Percentiles rank a stretch among this genome's conserved stretches.
Evolutionary conservation across 2,888 invertebrate genomes (phyloP).

Genomic region (Oscheius sp.): DNA sequence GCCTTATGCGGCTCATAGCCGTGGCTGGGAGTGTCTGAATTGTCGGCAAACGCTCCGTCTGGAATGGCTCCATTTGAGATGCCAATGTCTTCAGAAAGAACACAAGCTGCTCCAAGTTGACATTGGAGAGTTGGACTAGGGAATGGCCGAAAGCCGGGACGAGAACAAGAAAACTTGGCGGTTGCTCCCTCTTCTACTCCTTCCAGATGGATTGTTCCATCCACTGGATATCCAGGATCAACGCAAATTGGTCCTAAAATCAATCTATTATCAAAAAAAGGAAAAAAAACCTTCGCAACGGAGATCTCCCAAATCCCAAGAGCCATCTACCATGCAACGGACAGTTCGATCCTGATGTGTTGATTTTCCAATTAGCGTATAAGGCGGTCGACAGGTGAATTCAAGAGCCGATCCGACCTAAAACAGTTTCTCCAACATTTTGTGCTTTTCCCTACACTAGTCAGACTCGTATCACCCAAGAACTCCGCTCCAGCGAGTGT

Average conservation of each 20-base stretch:
- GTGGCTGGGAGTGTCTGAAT: constrained; percentile 78
- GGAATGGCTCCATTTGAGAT: constrained; percentile 90
- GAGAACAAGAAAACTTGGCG: constrained; percentile 86
- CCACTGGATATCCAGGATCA: constrained; percentile 91
- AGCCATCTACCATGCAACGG: constrained; percentile 85
- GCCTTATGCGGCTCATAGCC: constrained; percentile 76
- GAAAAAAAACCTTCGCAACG: constrained; percentile 82
- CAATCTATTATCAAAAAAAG: neutral
- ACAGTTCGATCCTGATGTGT: constrained; percentile 90
- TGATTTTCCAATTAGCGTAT: constrained; percentile 90
- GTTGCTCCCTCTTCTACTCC: constrained; percentile 81
- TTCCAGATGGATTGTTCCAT: constrained; percentile 84
- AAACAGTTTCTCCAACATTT: constrained; percentile 26
- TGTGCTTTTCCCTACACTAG: no score
- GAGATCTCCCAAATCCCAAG: constrained; percentile 96
- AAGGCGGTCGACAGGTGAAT: constrained; percentile 90
- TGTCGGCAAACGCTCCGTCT: constrained; percentile 84
- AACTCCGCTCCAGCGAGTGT: constrained; percentile 93
- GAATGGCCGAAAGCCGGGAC: constrained; percentile 76
- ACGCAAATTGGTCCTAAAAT: constrained; percentile 84
- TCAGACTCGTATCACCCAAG: constrained; percentile 75
- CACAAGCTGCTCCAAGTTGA: constrained; percentile 84
- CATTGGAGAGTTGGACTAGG: constrained; percentile 63
- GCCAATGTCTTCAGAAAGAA: constrained; percentile 88
- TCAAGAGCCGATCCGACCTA: constrained; percentile 88